Conservation (phyloP, 2,797 vertebrate genomes). For the Esox lucius region DNA sequence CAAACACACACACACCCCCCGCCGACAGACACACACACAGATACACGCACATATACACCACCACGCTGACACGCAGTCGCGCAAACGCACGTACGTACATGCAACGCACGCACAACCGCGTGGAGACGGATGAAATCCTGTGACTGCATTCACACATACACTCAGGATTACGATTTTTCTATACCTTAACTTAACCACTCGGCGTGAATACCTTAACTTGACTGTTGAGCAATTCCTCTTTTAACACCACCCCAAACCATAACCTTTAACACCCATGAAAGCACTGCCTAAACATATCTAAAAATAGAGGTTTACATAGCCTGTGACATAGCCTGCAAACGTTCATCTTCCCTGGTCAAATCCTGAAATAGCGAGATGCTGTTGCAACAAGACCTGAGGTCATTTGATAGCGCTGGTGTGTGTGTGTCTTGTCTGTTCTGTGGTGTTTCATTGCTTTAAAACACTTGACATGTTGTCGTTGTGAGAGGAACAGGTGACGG, state of each 20-base stretch:
- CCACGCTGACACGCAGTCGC: conserved; percentile 15
- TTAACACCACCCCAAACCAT: conserved; percentile 23
- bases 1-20: background rate
- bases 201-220: too few species aligned
- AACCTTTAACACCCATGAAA: too few species aligned
- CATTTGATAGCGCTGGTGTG: conserved; percentile 48
- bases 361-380: too few species aligned
- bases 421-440: conserved; percentile 44
- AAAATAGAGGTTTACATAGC: conserved; percentile 13
- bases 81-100: conserved; percentile 33
- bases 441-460: conserved; percentile 53
- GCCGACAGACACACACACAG: background rate
- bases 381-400: conserved; percentile 48
- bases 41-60: background rate
- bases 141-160: conserved; percentile 21
- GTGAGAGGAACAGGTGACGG: background rate
- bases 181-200: too few species aligned
- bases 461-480: conserved; percentile 20
- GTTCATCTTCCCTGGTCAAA: too few species aligned
- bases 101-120: conserved; percentile 22
- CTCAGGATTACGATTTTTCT: background rate
- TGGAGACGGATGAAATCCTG: background rate
- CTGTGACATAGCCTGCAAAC: background rate
- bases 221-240: too few species aligned
- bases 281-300: conserved; percentile 6